phyloP scores from a whole-genome alignment of 2,888 invertebrate genomes.

The Cybosia mesomella region DNA sequence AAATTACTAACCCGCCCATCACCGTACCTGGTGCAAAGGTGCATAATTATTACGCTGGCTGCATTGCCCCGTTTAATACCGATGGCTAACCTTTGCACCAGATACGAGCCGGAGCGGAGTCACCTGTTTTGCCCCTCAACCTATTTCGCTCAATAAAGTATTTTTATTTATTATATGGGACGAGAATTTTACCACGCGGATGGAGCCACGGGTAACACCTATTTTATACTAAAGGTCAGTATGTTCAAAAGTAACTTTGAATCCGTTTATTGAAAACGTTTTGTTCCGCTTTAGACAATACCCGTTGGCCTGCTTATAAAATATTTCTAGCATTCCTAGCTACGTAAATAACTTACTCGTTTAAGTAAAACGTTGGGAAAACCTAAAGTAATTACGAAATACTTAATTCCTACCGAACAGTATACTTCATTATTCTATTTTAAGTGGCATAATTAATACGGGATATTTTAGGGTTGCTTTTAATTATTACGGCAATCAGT shows the following conservation, averaged over 20 bases:
- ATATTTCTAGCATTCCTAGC: background rate
- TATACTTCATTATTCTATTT: constrained; percentile 37
- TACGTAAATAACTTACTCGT: background rate
- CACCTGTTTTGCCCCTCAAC: too few species aligned
- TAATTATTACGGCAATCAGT: constrained; percentile 22
- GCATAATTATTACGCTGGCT: too few species aligned
- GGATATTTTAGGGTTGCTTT: constrained; percentile 26
- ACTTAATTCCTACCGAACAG: constrained; percentile 35
- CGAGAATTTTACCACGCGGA: too few species aligned
- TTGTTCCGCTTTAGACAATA: background rate
- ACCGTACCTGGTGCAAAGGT: too few species aligned
- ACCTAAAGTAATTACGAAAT: constrained; percentile 31
- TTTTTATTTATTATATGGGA: too few species aligned
- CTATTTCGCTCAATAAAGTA: too few species aligned
- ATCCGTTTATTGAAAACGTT: background rate
- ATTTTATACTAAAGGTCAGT: too few species aligned
- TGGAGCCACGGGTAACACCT: too few species aligned
- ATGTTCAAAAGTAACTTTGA: background rate
- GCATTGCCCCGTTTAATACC: too few species aligned
- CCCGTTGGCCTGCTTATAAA: background rate
- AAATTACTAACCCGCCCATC: too few species aligned
- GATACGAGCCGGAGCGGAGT: too few species aligned
- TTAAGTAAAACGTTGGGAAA: background rate
- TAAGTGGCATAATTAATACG: constrained; percentile 30
- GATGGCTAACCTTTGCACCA: too few species aligned